phyloP scores from a whole-genome alignment of 2,113 vertebrate species.

The Sturnus vulgaris region DNA sequence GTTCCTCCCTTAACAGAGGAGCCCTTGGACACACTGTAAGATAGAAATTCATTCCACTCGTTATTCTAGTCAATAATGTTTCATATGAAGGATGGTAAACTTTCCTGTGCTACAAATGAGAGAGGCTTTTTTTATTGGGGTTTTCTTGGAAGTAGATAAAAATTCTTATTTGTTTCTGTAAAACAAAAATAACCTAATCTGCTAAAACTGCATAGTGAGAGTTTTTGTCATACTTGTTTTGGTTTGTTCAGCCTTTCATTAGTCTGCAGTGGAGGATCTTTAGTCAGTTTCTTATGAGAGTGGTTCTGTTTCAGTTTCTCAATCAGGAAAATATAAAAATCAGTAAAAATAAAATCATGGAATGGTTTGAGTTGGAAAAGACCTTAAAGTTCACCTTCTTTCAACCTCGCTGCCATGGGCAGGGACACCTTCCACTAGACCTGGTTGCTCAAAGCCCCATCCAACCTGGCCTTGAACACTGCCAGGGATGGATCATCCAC shows the following conservation, averaged over 20 bases:
- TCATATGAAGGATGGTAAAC: neutral
- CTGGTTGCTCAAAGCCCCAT: neutral
- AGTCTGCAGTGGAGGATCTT: neutral
- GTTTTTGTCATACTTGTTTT: neutral
- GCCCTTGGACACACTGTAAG: neutral
- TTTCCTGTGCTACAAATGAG: neutral
- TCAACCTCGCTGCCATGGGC: neutral
- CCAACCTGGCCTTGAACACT: neutral
- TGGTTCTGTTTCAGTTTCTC: neutral
- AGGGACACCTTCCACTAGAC: neutral
- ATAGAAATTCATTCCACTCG: neutral
- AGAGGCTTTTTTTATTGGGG: fast-evolving
- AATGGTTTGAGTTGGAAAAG: neutral
- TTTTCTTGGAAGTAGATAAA: neutral
- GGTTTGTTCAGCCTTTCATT: neutral
- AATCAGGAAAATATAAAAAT: neutral
- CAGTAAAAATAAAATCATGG: neutral
- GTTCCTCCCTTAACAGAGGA: neutral
- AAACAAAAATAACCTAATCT: neutral
- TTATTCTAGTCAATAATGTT: neutral
- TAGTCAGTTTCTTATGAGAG: neutral
- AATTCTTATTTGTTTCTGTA: neutral
- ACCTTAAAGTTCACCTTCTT: neutral
- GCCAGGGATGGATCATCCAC: neutral
- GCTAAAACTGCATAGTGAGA: neutral